Conservation (phyloP, 2,888 invertebrate genomes). For the Tetragonula carbonaria region DNA sequence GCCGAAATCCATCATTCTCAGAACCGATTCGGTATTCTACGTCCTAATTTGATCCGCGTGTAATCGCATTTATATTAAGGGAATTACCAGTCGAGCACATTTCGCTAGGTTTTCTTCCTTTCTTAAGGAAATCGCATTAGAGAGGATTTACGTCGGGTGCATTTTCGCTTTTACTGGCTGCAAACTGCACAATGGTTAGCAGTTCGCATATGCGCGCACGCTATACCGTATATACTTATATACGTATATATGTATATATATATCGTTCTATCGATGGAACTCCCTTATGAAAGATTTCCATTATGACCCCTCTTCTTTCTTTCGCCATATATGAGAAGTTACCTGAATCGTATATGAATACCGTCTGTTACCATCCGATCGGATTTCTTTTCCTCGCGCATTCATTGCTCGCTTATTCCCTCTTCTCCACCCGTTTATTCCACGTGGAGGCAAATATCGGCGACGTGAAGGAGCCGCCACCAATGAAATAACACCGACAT, state of each 20-base stretch:
- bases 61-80: conserved; percentile 26
- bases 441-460: conserved; percentile 3
- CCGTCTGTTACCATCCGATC: conserved; percentile 45
- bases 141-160: conserved; percentile 36
- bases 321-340: conserved; percentile 44
- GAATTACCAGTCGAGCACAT: conserved; percentile 17
- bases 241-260: not conserved
- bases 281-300: conserved; percentile 55
- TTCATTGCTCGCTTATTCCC: conserved; percentile 37
- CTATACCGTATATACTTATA: not conserved
- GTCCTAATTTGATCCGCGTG: conserved; percentile 25
- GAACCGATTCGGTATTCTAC: conserved; percentile 1
- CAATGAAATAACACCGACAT: conserved; percentile 5
- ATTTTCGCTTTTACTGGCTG: conserved; percentile 47
- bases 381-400: conserved; percentile 45
- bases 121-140: conserved; percentile 44
- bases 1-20: too few species aligned
- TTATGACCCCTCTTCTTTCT: conserved; percentile 46
- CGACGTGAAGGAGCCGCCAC: not conserved
- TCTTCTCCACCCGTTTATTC: not conserved
- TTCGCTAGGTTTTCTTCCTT: conserved; percentile 26
- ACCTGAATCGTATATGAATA: conserved; percentile 50
- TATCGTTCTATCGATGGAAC: conserved; percentile 44
- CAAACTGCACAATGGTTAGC: conserved; percentile 48
- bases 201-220: not conserved